Conservation (phyloP, 2,797 vertebrate genomes). For the Aotus griseimembra region DNA sequence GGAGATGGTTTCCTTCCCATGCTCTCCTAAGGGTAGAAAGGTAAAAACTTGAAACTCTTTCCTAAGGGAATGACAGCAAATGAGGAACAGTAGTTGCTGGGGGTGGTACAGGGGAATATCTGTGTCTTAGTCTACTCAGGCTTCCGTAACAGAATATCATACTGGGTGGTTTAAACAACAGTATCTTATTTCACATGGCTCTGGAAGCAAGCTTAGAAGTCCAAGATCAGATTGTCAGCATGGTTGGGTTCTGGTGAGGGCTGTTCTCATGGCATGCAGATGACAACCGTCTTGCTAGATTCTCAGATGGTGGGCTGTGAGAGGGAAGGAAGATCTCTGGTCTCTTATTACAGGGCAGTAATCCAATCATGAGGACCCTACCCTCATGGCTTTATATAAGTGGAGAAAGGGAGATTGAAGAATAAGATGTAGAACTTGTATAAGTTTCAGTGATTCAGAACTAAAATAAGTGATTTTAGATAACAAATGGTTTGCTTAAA, state of each 20-base stretch:
- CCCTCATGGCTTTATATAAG: not conserved
- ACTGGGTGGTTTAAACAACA: not conserved
- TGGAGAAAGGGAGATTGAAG: not conserved
- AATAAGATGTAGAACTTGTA: not conserved
- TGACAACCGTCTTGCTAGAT: not conserved
- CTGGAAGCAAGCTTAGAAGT: not conserved
- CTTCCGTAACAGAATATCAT: not conserved
- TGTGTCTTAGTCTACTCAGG: not conserved
- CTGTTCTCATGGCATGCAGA: not conserved
- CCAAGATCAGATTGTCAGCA: not conserved
- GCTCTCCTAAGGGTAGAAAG: not conserved
- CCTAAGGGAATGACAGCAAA: not conserved
- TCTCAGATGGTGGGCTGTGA: not conserved
- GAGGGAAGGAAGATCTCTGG: not conserved
- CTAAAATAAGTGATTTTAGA: conserved; percentile 28
- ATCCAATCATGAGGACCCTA: not conserved
- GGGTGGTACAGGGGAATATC: not conserved
- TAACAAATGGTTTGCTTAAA: conserved; percentile 4
- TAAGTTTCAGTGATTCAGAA: not conserved
- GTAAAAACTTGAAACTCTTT: conserved; percentile 23
- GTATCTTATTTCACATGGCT: not conserved
- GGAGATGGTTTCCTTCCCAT: not conserved
- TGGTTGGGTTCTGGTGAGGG: not conserved
- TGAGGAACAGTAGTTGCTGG: not conserved
- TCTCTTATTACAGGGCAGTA: not conserved